Conservation (phyloP, 2,888 invertebrate species). For the Sepiola atlantica region DNA sequence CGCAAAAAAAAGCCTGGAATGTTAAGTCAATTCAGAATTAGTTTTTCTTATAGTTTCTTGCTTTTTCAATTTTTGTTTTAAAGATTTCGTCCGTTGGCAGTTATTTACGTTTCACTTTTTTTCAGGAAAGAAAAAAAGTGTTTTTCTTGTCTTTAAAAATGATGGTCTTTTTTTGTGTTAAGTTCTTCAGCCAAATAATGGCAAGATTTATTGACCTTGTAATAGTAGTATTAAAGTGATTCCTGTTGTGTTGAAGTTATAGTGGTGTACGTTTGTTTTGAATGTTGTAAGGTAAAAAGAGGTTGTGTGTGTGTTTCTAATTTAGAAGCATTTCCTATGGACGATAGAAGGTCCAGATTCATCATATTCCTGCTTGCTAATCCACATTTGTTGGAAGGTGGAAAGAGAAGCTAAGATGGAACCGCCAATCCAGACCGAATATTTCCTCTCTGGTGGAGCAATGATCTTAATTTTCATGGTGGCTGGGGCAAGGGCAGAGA, state of each 20-base stretch:
- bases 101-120: slow-evolving; percentile 3
- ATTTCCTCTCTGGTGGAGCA: slow-evolving; percentile 96
- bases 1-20: slow-evolving; percentile 32
- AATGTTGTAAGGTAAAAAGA: background rate
- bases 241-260: background rate
- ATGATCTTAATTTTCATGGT: slow-evolving; percentile 84
- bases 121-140: background rate
- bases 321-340: slow-evolving; percentile 67
- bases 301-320: background rate
- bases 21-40: background rate
- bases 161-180: background rate
- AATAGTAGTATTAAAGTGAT: background rate
- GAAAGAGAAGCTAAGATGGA: slow-evolving; percentile 90
- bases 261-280: background rate
- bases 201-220: background rate
- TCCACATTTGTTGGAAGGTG: slow-evolving; percentile 72
- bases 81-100: slow-evolving; percentile 23
- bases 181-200: no score
- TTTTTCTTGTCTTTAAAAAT: background rate
- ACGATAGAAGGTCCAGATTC: slow-evolving; percentile 78
- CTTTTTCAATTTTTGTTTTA: background rate
- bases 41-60: background rate
- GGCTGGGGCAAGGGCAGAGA: slow-evolving; percentile 85
- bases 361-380: slow-evolving; percentile 69
- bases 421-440: slow-evolving; percentile 98